These are phyloP conservation scores for Scomber scombrus DNA, from an alignment of 2,113 vertebrate species.

Conservation along the genomic window DNA sequence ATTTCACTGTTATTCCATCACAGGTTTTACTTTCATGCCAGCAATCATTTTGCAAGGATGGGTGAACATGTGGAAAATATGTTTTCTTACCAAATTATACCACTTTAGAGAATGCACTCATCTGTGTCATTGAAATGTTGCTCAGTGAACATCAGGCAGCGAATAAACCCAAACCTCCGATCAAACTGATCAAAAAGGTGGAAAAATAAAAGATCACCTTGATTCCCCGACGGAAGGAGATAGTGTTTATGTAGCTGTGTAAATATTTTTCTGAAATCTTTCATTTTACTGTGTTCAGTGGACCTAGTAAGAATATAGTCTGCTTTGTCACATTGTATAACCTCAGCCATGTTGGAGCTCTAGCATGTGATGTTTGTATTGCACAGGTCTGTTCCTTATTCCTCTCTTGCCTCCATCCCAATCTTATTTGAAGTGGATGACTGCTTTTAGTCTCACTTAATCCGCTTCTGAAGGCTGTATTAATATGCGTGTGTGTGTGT, in stretches of 20 bases:
- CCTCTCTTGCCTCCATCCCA: background rate
- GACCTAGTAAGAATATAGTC: slow-evolving; percentile 2
- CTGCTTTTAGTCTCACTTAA: slow-evolving; percentile 51
- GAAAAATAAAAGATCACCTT: slow-evolving; percentile 27
- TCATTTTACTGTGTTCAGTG: slow-evolving; percentile 1
- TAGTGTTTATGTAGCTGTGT: background rate
- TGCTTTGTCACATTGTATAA: slow-evolving; percentile 18
- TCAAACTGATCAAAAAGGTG: slow-evolving; percentile 28
- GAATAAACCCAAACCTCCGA: slow-evolving; percentile 40
- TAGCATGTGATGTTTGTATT: slow-evolving; percentile 30
- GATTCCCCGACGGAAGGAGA: background rate
- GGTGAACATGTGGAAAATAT: slow-evolving; percentile 46
- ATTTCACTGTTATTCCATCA: slow-evolving; percentile 44
- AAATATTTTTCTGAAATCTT: slow-evolving; percentile 6
- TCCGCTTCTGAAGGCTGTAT: slow-evolving; percentile 38
- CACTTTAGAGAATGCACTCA: slow-evolving; percentile 49
- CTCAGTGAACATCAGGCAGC: slow-evolving; percentile 43
- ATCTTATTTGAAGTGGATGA: slow-evolving; percentile 49
- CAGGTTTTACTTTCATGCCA: slow-evolving; percentile 41
- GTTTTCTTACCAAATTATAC: slow-evolving; percentile 54
- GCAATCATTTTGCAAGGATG: slow-evolving; percentile 54
- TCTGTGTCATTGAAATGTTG: slow-evolving; percentile 58
- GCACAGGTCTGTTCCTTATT: slow-evolving; percentile 20
- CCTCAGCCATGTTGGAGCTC: slow-evolving; percentile 6
- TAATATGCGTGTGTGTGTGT: background rate